phyloP scores from a whole-genome alignment of 2,113 vertebrate genomes.

The Mormyrus lacerda region DNA sequence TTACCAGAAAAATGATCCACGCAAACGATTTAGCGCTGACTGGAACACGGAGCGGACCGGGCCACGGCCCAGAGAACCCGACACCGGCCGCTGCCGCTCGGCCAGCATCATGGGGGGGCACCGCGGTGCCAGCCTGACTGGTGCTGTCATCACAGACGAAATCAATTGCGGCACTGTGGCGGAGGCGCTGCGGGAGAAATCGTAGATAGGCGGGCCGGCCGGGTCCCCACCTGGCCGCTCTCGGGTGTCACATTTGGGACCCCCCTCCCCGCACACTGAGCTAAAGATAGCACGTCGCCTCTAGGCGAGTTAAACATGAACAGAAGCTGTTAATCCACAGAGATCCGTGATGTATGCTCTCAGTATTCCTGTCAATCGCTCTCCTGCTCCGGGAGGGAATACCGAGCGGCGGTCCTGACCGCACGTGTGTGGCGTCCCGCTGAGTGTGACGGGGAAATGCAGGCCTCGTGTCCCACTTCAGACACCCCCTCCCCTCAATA shows the following conservation, averaged over 20 bases:
- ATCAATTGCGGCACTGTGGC: slow-evolving; percentile 79
- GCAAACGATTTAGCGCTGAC: slow-evolving; percentile 65
- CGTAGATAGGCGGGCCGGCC: slow-evolving; percentile 64
- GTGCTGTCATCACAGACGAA: slow-evolving; percentile 87
- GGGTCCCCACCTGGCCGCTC: slow-evolving; percentile 58
- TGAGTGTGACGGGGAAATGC: background rate
- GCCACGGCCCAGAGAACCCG: slow-evolving; percentile 70
- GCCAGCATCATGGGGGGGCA: slow-evolving; percentile 54
- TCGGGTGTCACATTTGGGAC: slow-evolving; percentile 46
- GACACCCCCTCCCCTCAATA: background rate
- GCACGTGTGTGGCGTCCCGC: background rate
- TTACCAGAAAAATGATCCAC: slow-evolving; percentile 72
- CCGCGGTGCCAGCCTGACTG: slow-evolving; percentile 87
- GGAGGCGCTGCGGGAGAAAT: slow-evolving; percentile 66
- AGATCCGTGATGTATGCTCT: slow-evolving; percentile 44
- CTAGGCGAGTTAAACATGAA: slow-evolving; percentile 61
- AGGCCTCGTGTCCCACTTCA: background rate
- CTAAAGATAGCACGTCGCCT: slow-evolving; percentile 40
- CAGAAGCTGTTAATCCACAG: slow-evolving; percentile 51
- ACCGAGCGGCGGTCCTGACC: background rate
- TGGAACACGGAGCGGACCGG: slow-evolving; percentile 60
- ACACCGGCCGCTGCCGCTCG: slow-evolving; percentile 76
- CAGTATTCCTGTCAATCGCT: slow-evolving; percentile 52
- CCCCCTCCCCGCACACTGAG: slow-evolving; percentile 34
- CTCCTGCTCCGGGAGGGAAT: slow-evolving; percentile 48